Evolutionary conservation across 2,113 vertebrate species (phyloP), one percentile per base, ranked within the genome.

Genomic region (Capra hircus): DNA sequence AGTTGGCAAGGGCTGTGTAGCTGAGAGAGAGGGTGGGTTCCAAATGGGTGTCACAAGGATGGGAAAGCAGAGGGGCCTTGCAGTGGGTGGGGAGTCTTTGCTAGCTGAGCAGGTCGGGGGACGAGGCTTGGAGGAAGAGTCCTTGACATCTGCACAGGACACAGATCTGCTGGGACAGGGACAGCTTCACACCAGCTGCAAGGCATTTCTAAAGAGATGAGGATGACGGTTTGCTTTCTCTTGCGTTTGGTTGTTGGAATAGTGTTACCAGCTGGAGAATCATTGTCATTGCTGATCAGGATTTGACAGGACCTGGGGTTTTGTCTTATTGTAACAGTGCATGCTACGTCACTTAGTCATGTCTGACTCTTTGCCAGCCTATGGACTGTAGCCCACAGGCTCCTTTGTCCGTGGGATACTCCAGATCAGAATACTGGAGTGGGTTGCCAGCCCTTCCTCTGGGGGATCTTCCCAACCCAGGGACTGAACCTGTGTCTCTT

Each of bases 61-160:
- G 4, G 71, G 43, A 25, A 2, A 14, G 21, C 3, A 2, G 6
- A 19, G 8, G 21, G 83, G 28, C 25, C n/a, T 27, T 52, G 7
- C 1, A 0, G 45, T 5, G n/a, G 14, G 12, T 4, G 0, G 64
- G 6, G 2, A 53, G 13, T 74, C 19, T 25, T 21, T 33, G 5
- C 84, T 40, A 10, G 21, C 53, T 83, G 50, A 71, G 45, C 7
- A 80, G 40, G 30, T 53, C 1, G 2, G 74, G 7, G 11, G 23
- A 33, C 2, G 33, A 2, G 23, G 2, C 36, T 40, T 16, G 7
- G 28, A 11, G 45, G 2, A 17, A 27, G 5, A 15, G 33, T 21
- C 33, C 59, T 30, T 27, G 28, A 50, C 19, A 25, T 23, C 40
- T 25, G 25, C 81, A 25, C 15, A 55, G 21, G 23, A 53, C 15